phyloP scores from a whole-genome alignment of 2,888 invertebrate species.

The Ferdinandea cuprea region DNA sequence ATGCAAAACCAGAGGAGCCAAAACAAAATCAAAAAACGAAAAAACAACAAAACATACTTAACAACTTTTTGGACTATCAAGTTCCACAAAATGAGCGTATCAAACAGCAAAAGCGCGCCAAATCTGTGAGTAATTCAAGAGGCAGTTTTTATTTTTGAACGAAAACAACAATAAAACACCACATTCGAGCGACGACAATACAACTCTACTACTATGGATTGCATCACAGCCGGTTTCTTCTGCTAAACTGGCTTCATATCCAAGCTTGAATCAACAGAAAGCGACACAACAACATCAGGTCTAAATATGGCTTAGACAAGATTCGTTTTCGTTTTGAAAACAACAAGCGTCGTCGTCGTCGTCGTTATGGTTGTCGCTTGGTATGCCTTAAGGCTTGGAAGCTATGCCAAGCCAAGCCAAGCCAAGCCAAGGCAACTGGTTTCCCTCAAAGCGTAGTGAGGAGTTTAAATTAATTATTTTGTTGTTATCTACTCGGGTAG shows the following conservation, averaged over 20 bases:
- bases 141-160: neutral
- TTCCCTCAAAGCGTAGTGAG: constrained; percentile 23
- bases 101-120: constrained; percentile 60
- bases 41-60: constrained; percentile 27
- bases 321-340: constrained; percentile 68
- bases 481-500: constrained; percentile 61
- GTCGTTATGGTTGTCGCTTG: constrained; percentile 8
- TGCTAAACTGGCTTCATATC: constrained; percentile 26
- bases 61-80: constrained; percentile 29
- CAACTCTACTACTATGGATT: constrained; percentile 16
- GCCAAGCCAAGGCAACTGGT: constrained; percentile 58
- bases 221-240: constrained; percentile 40
- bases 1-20: constrained; percentile 57
- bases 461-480: constrained; percentile 66
- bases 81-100: constrained; percentile 21
- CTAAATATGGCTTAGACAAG: constrained; percentile 63
- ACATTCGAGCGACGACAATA: constrained; percentile 33
- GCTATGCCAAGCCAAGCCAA: no score
- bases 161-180: neutral
- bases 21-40: constrained; percentile 54
- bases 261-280: constrained; percentile 4
- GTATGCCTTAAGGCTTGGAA: neutral
- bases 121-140: constrained; percentile 32
- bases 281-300: constrained; percentile 37
- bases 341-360: constrained; percentile 44